Evolutionary conservation across 2,888 invertebrate species (phyloP), one percentile per base, ranked within the genome.

Genomic region (Lutraria lutraria): DNA sequence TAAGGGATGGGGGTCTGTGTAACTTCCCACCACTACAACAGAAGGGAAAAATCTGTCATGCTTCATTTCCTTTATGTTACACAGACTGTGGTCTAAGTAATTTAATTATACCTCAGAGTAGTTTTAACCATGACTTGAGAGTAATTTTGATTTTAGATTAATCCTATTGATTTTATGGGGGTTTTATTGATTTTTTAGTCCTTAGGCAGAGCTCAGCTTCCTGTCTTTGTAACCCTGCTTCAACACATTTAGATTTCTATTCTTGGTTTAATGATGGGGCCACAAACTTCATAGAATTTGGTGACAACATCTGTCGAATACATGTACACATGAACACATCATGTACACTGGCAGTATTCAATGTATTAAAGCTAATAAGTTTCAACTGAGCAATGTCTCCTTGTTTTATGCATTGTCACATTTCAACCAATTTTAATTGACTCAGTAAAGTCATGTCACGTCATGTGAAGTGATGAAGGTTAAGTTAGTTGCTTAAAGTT

Each of bases 371-470:
- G 76, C 15, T 31, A 76, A 31, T 3, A 76, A 76, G 29, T 72
- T 76, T 34, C 19, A 76, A 76, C 31, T 43, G 76, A 76, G 34
- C 16, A 4, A 4, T 31, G 34, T 76, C 31, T 29, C 76, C 76
- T 76, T 76, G 76, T 76, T 76, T 83, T 87, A 87, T 87, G 82
- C 83, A 60, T 68, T 25, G 83, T 76, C 87, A 87, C 87, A 87
- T 72, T 83, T 56, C 43, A 0, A 19, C 76, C 16, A 79, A n/a
- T 43, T 43, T 43, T 56, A 82, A 87, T 87, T 63, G 79, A 83
- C 76, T 83, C 83, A 15, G 43, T 87, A 83, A 83, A 82, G 54
- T 52, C 16, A 21, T 43, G 83, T 60, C 87, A 86, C 56, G 83
- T 60, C 87, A 86, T 83, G 68, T 76, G 25, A 31, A 56, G 79